Conservation (phyloP, 2,797 vertebrate species). For the Anomalospiza imberbis region DNA sequence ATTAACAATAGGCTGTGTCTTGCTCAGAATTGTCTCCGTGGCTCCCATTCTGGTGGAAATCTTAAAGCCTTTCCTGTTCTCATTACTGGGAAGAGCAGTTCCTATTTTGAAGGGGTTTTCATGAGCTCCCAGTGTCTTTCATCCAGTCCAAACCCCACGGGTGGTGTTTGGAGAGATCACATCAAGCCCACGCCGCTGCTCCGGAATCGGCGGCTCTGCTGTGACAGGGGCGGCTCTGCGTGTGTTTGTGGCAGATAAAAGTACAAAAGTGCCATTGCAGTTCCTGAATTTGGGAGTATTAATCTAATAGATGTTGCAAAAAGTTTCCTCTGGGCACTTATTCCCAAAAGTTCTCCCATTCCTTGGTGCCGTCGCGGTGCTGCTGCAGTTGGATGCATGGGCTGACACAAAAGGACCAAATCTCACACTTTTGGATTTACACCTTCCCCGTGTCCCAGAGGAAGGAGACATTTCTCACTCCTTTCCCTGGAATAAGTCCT, state of each 20-base stretch:
- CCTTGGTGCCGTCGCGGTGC: accelerated
- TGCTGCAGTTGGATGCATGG: accelerated
- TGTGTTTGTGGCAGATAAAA: background rate
- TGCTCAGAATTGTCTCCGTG: conserved; percentile 8
- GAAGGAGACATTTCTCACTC: background rate
- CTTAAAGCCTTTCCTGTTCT: background rate
- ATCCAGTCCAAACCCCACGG: background rate
- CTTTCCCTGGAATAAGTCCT: background rate
- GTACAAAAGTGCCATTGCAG: accelerated
- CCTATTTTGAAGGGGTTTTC: background rate
- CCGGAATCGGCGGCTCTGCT: background rate
- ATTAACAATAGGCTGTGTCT: conserved; percentile 27
- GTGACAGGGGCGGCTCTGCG: background rate
- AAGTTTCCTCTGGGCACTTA: background rate
- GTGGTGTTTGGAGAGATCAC: background rate
- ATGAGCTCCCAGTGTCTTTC: background rate
- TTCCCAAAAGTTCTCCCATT: background rate
- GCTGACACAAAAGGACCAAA: background rate
- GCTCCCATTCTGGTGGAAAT: background rate
- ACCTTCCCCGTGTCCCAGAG: background rate
- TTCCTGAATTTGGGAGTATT: background rate
- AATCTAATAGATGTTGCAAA: accelerated
- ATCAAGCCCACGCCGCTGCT: accelerated
- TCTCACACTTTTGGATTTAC: accelerated
- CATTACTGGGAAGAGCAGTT: background rate